A percentile compares a stretch with the other conserved stretches of the same genome.
phyloP scores from a whole-genome alignment of 2,888 invertebrate species.

The Serripes groenlandicus region DNA sequence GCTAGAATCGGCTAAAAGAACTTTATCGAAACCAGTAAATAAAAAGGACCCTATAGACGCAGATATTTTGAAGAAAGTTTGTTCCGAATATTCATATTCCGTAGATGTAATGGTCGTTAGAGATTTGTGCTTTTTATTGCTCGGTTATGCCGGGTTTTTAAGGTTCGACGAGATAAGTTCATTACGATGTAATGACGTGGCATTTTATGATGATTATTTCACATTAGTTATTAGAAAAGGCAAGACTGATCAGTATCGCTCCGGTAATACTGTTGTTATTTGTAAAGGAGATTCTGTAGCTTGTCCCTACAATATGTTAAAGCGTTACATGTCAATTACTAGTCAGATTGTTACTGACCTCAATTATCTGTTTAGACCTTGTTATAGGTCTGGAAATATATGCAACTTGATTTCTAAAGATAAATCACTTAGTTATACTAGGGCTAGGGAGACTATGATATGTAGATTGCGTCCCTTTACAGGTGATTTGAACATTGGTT shows the following conservation, averaged over 20 bases:
- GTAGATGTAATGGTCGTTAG: conserved; percentile 8
- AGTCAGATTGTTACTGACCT: background rate
- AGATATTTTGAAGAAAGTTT: no score
- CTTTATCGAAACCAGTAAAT: no score
- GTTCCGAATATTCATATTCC: background rate
- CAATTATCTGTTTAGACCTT: conserved; percentile 54
- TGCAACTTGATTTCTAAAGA: conserved; percentile 49
- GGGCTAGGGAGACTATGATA: conserved; percentile 45
- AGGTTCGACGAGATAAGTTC: conserved; percentile 37
- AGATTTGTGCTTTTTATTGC: conserved; percentile 33
- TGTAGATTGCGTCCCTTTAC: conserved; percentile 29
- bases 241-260: conserved; percentile 61
- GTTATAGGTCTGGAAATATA: conserved; percentile 42
- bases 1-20: no score
- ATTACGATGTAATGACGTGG: conserved; percentile 35
- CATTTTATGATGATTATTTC: conserved; percentile 38
- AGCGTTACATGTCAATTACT: conserved; percentile 33
- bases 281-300: conserved; percentile 49
- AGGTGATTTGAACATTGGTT: conserved; percentile 45
- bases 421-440: conserved; percentile 60
- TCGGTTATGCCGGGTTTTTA: conserved; percentile 29
- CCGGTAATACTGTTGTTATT: conserved; percentile 45
- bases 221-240: conserved; percentile 47
- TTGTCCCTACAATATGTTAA: conserved; percentile 54
- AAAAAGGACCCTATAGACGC: no score